Base-by-base conservation (phyloP, 1,140 invertebrate genomes). In the Diuraphis noxia region DNA sequence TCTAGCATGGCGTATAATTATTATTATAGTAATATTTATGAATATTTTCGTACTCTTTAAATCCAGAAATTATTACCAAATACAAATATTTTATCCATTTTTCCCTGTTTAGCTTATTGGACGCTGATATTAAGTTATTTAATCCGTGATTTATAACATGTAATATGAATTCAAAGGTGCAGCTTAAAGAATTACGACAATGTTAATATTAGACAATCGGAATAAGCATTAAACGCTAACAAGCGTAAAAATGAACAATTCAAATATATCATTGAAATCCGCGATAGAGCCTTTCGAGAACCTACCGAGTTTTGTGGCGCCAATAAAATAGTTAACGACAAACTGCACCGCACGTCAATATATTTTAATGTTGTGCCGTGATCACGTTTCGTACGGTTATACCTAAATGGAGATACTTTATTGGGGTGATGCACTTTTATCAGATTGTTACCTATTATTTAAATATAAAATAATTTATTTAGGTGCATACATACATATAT, bases 381-480 rank as follows among this genome's bases (percentile, higher is more conserved):
- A 72, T 72, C 56, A n/a, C 56, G 56, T 72, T n/a, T 72, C 30
- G 30, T 72, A n/a, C n/a, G n/a, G n/a, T n/a, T n/a, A n/a, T n/a
- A 72, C 30, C 13, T n/a, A 72, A n/a, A 72, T n/a, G 56, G 56
- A 72, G 30, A 72, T 72, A n/a, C 56, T n/a, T n/a, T 13, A 13
- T 72, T 72, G 30, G 56, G 13, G 56, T 72, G 56, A 72, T 72
- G 56, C 34, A 72, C 56, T n/a, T 72, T n/a, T 72, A 72, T 72
- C 56, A n/a, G n/a, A n/a, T n/a, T 72, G 56, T 72, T n/a, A 72
- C 34, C n/a, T n/a, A n/a, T n/a, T n/a, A n/a, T n/a, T n/a, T n/a
- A n/a, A n/a, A n/a, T n/a, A n/a, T n/a, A n/a, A 72, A 72, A 72
- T 72, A 72, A 72, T n/a, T 34, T 72, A 72, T 72, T 72, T 72